phyloP scores from a whole-genome alignment of 1,140 invertebrate species.

The Campoletis sonorensis region DNA sequence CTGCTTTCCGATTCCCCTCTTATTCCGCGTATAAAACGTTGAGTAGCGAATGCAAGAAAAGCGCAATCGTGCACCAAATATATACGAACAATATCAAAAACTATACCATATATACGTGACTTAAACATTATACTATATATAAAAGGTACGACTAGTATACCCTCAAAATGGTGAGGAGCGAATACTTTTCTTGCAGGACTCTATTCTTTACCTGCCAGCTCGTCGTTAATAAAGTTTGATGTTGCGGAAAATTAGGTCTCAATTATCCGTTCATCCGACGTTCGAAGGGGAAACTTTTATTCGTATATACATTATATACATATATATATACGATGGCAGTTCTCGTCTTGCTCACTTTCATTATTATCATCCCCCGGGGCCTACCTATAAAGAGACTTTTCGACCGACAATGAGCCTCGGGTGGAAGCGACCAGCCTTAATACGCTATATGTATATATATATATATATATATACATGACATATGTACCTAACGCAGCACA shows the following conservation, averaged over 20 bases:
- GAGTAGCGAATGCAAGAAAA: conserved; percentile 17
- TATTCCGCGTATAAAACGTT: conserved; percentile 6
- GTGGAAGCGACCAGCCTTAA: conserved; percentile 2
- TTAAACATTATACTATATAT: background rate
- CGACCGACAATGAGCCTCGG: conserved; percentile 44
- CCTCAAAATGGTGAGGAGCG: conserved; percentile 14
- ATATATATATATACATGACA: conserved; percentile 11
- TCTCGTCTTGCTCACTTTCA: conserved; percentile 33
- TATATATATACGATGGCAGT: background rate
- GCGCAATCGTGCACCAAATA: background rate
- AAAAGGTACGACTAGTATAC: background rate
- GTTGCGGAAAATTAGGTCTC: conserved; percentile 74
- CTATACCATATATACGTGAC: background rate
- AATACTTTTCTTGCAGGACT: background rate
- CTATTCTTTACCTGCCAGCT: conserved; percentile 56
- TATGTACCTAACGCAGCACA: background rate
- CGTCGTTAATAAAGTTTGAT: conserved; percentile 72
- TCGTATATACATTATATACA: background rate
- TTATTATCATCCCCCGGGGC: conserved; percentile 43
- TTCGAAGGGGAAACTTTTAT: conserved; percentile 4
- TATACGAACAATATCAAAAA: conserved; percentile 14
- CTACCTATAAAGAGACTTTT: conserved; percentile 46
- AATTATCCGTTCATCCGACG: conserved; percentile 62
- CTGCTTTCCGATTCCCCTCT: conserved; percentile 10
- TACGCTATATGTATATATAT: conserved; percentile 14